Percentiles rank a stretch among this genome's conserved stretches.
These are phyloP conservation scores for Cryptotermes secundus DNA, from an alignment of 1,140 invertebrate species.

Conservation along the genomic window DNA sequence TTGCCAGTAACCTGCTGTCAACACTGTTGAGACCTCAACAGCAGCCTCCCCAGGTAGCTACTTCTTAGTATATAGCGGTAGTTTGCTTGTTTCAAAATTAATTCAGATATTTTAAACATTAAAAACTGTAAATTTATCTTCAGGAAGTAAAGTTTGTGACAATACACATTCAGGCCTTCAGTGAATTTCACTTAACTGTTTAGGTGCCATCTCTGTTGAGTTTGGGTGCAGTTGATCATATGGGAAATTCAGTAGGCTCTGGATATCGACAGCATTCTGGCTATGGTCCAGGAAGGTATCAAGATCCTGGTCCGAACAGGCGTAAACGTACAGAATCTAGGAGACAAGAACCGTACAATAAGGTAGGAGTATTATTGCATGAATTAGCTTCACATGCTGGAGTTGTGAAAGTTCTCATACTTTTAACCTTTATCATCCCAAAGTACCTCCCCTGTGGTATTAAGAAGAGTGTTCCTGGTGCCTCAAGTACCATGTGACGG, in stretches of 20 bases:
- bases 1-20: conserved; percentile 52
- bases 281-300: conserved; percentile 46
- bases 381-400: background rate
- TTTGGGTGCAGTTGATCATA: conserved; percentile 42
- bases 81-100: no score
- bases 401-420: conserved; percentile 16
- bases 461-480: no score
- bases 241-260: conserved; percentile 46
- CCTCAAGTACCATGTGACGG: no score
- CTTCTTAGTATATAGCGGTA: background rate
- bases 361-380: conserved; percentile 44
- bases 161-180: background rate
- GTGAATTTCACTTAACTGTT: conserved; percentile 11
- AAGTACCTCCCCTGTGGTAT: no score
- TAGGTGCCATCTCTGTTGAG: conserved; percentile 52
- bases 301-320: conserved; percentile 41
- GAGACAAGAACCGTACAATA: conserved; percentile 49
- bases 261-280: conserved; percentile 48
- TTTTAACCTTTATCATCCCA: no score
- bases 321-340: conserved; percentile 48
- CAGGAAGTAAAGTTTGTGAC: background rate
- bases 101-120: no score
- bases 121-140: background rate
- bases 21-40: conserved; percentile 51
- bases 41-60: conserved; percentile 38